Conservation (phyloP, 2,113 vertebrate genomes). For the Podarcis cretensis region DNA sequence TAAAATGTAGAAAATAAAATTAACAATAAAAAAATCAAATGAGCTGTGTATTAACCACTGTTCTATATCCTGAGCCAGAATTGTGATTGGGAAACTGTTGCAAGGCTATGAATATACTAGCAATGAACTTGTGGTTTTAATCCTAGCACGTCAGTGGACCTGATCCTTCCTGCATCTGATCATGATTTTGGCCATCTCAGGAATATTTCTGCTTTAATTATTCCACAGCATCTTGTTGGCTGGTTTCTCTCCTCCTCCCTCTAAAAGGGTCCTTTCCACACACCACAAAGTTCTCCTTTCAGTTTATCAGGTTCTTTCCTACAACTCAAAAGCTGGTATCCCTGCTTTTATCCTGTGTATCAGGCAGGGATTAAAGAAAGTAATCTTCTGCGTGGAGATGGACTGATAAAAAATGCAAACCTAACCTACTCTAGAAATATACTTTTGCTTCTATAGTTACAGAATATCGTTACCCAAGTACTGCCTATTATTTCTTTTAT, state of each 20-base stretch:
- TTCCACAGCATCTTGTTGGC: background rate
- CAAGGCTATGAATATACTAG: background rate
- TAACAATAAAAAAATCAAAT: background rate
- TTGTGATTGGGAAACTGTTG: background rate
- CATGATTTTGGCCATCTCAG: background rate
- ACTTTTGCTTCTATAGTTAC: background rate
- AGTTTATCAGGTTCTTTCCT: background rate
- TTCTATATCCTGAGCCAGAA: background rate
- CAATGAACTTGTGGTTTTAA: background rate
- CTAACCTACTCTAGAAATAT: background rate
- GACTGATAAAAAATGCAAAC: background rate
- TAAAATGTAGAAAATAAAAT: background rate
- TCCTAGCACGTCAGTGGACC: background rate
- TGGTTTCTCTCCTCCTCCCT: background rate
- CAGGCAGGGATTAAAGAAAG: background rate
- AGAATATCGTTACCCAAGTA: background rate
- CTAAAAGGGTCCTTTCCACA: background rate
- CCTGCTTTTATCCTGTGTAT: background rate
- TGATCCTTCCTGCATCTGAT: background rate
- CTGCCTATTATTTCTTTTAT: background rate
- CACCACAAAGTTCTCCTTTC: background rate
- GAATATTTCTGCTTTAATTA: background rate
- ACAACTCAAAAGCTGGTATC: background rate
- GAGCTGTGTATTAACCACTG: background rate
- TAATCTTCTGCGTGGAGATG: background rate